Base-by-base conservation (phyloP, 2,113 vertebrate genomes). In the Brachirus orientalis region DNA sequence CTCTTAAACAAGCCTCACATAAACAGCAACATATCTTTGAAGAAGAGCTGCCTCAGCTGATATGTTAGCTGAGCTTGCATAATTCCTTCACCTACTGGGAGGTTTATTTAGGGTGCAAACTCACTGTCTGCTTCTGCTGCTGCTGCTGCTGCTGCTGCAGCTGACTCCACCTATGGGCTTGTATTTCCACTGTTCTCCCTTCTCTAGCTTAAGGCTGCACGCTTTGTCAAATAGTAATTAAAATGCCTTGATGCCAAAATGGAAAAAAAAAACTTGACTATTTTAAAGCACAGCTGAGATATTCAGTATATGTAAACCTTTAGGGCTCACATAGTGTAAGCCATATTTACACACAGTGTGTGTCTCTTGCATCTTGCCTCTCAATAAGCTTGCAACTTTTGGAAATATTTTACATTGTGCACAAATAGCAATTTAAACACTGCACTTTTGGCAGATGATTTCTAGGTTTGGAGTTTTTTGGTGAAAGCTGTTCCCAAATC, bases 81-180 rank as follows among this genome's bases (percentile, higher is more conserved):
- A 41, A 46, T 57, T 33, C 28, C 56, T 43, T 51, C 66, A 35
- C 70, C 82, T 79, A 67, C 63, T 14, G 73, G 63, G 73, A 78
- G 76, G 79, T 79, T 64, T 76, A 69, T 78, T 80, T 72, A 54
- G 64, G 71, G 71, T 63, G 66, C 62, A 58, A 85, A 72, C 69
- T 33, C 19, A 12, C 68, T 62, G 77, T 79, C 55, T 75, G 75
- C 59, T 65, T 3, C 28, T 28, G 28, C 28, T 28, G 28, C 28
- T 28, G 28, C 28, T 28, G 40, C 40, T 13, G 40, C 40, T 13
- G 2, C 28, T 28, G 73, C 9, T 46, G 72, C 43, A 63, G 80
- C 41, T 7, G 7, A 62, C 62, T 80, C 81, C 58, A 86, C 83
- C 79, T 68, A 68, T 80, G 86, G 80, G 68, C 64, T 62, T 19